These are phyloP conservation scores for Pangasius krempfi DNA, from an alignment of 2,797 vertebrate species.

Conservation along the genomic window DNA sequence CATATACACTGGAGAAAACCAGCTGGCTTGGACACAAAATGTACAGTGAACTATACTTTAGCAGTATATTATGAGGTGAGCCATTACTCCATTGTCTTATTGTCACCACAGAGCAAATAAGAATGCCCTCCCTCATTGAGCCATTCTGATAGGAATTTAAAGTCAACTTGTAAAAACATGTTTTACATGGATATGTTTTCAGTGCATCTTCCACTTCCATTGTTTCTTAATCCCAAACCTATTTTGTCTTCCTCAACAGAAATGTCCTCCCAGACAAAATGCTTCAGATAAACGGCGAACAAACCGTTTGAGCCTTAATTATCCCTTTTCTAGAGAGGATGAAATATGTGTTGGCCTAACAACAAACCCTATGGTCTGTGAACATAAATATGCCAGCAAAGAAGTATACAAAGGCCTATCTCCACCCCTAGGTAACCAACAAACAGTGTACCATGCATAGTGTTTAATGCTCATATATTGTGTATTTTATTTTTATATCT, in stretches of 20 bases:
- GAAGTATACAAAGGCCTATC: conserved; percentile 6
- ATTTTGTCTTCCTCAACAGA: conserved; percentile 8
- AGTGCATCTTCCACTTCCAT: neutral
- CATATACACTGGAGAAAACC: conserved; percentile 21
- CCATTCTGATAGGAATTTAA: neutral
- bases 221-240: neutral
- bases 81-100: neutral
- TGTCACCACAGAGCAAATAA: neutral
- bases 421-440: conserved; percentile 31
- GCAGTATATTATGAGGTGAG: conserved; percentile 25
- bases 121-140: neutral
- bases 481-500: neutral
- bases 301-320: neutral
- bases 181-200: neutral
- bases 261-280: conserved; percentile 14
- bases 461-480: neutral
- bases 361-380: conserved; percentile 28
- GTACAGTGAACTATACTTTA: conserved; percentile 42
- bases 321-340: neutral
- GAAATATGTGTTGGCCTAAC: conserved; percentile 20
- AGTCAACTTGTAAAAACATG: neutral
- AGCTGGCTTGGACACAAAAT: conserved; percentile 7
- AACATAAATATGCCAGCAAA: neutral
- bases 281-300: neutral
- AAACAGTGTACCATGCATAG: neutral